Evolutionary conservation across 2,888 invertebrate species (phyloP), one percentile per base, ranked within the genome.

Genomic region (Xestia c-nigrum): DNA sequence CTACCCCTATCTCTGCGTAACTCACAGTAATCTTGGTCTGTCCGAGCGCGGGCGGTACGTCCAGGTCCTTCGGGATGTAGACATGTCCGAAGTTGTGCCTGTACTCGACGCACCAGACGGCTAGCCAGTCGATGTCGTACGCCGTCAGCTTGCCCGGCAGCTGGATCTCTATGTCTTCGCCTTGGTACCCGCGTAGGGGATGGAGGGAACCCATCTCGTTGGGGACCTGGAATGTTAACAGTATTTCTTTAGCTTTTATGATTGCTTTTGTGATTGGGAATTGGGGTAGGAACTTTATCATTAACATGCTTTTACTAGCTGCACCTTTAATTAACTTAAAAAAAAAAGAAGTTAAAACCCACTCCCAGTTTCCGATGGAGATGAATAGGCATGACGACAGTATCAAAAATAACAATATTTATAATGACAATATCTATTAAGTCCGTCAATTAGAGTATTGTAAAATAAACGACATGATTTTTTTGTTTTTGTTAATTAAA

Each of bases 81-180:
- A 99, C 98, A 91, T 99, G 98, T 0, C 99, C 99, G 92, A 99
- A 99, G 96, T 99, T 99, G 91, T 99, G 98, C 9, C 98, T 95
- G 94, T 98, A 98, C 90, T 98, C 98, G n/a, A 99, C 98, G 91
- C 99, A 99, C 98, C 99, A 99, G 0, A 99, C 98, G 0, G 98
- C 97, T 50, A 99, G 97, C 99, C 99, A 99, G 94, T 99, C 98
- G 88, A 99, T 98, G 94, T 99, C 99, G 95, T 99, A 98, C 1
- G 99, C 98, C 0, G 99, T 99, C 85, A 99, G 94, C 89, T 98
- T 97, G 68, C 98, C 98, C 0, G 99, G 99, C 73, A 99, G 95
- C 90, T 98, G 98, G 87, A 99, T 98, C 96, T 99, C 99, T 80
- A 99, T 98, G 94, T 99, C 99, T 93, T 99, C 98, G 7, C 99